Evolutionary conservation across 2,113 vertebrate species (phyloP), one percentile per base, ranked within the genome.

Genomic region (Oophaga pumilio): DNA sequence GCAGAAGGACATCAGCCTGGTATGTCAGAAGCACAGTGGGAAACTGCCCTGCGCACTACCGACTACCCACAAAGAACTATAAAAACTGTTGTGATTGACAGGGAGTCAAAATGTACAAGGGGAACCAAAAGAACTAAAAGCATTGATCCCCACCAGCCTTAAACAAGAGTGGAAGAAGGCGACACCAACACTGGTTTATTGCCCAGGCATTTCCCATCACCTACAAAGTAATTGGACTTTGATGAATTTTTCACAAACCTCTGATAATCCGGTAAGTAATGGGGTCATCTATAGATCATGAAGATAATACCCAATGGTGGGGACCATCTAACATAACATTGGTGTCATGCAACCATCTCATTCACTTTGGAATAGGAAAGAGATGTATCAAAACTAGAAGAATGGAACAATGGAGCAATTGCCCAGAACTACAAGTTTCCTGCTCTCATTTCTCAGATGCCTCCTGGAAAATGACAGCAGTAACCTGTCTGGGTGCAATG

Each of bases 11-110:
- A 68, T 64, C 68, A 57, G 12, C 15, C 33, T 88, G 87, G 87
- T 68, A 88, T 88, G 80, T 84, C 69, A 26, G 56, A 78, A 88
- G 59, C 80, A 84, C 71, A 64, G 66, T 56, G 15, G 56, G 81
- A 76, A 84, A n/a, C 69, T 66, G 53, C 56, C 56, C 59, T 22
- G n/a, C 15, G n/a, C 60, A 22, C 59, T 49, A 87, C 57, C 56
- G 62, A 50, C 64, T 24, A 11, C 69, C n/a, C 71, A 13, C 24
- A 6, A 43, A 4, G 80, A 88, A 88, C 87, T 84, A 57, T 88
- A 76, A 83, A 88, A 57, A 20, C 43, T 10, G 17, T 77, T 88
- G 17, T 24, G 24, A 66, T 50, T 52, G 59, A 76, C 49, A 73
- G 56, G 33, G 49, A 28, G n/a, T 62, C 49, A 82, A 60, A 12